Percentiles rank a stretch among this genome's conserved stretches.
phyloP scores from a whole-genome alignment of 1,140 invertebrate genomes.

The Drosophila repletoides region DNA sequence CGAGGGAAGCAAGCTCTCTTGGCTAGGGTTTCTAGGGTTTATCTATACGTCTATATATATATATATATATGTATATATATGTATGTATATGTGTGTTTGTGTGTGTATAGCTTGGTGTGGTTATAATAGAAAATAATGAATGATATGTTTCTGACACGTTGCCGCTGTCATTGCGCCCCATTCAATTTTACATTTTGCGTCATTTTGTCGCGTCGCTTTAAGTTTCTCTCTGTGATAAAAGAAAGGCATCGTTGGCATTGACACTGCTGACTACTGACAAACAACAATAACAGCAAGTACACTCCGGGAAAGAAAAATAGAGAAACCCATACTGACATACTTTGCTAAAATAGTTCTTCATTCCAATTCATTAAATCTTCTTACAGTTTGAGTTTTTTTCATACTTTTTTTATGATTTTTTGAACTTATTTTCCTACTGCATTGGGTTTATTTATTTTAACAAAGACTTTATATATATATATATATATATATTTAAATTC shows the following conservation, averaged over 20 bases:
- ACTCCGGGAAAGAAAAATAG: no score
- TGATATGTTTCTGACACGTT: conserved; percentile 81
- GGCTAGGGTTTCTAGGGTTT: conserved; percentile 1
- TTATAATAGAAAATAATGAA: conserved; percentile 82
- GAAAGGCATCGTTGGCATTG: conserved; percentile 70
- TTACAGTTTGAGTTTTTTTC: no score
- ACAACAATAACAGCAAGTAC: conserved; percentile 15
- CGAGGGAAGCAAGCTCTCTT: neutral
- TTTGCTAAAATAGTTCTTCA: no score
- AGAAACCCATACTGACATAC: no score
- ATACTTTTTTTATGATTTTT: no score
- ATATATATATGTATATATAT: neutral
- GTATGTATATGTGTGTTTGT: neutral
- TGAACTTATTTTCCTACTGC: no score
- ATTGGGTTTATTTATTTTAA: no score
- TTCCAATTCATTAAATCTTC: no score
- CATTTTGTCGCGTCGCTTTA: conserved; percentile 48
- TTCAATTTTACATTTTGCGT: conserved; percentile 66
- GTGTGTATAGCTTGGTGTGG: conserved; percentile 31
- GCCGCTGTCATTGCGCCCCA: conserved; percentile 67
- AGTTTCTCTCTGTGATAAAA: conserved; percentile 49
- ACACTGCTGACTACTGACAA: conserved; percentile 54
- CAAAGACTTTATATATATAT: no score
- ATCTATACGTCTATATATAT: neutral
- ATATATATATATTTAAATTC: no score